A percentile compares a stretch with the other conserved stretches of the same genome.
phyloP scores from a whole-genome alignment of 2,113 vertebrate genomes.

The Periophthalmus modestus region DNA sequence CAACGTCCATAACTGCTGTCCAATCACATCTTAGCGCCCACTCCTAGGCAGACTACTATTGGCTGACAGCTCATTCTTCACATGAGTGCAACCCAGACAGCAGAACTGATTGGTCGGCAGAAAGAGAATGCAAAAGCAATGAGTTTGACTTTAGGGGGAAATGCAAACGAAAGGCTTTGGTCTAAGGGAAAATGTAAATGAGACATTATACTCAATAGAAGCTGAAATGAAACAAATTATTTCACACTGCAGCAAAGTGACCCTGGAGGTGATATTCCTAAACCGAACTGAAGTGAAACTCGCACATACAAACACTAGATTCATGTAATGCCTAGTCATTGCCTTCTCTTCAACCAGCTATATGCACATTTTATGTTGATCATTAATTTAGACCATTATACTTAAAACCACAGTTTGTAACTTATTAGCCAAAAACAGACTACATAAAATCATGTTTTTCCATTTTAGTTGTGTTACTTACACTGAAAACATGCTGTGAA shows the following conservation, averaged over 20 bases:
- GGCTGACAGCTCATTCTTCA: conserved; percentile 61
- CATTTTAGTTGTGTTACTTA: too few relatives aligned
- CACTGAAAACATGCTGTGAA: too few relatives aligned
- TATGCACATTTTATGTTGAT: background rate
- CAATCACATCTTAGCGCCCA: conserved; percentile 30
- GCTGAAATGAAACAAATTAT: conserved; percentile 46
- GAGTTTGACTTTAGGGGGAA: conserved; percentile 36
- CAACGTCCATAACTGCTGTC: conserved; percentile 4
- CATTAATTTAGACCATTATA: background rate
- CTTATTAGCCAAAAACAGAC: too few relatives aligned
- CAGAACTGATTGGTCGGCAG: conserved; percentile 64
- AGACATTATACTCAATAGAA: conserved; percentile 40
- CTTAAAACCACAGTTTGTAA: too few relatives aligned
- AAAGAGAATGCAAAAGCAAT: conserved; percentile 12
- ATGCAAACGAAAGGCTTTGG: conserved; percentile 39
- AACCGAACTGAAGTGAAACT: background rate
- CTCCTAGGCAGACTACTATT: conserved; percentile 36
- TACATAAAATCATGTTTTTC: too few relatives aligned
- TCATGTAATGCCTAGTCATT: background rate
- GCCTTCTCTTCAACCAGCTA: background rate
- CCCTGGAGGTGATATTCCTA: conserved; percentile 25
- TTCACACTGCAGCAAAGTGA: conserved; percentile 40
- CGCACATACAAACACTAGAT: conserved; percentile 14
- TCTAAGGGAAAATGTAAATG: conserved; percentile 57
- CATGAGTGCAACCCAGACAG: conserved; percentile 49